Base-by-base conservation (phyloP, 1,140 invertebrate species). In the Cepaea nemoralis region DNA sequence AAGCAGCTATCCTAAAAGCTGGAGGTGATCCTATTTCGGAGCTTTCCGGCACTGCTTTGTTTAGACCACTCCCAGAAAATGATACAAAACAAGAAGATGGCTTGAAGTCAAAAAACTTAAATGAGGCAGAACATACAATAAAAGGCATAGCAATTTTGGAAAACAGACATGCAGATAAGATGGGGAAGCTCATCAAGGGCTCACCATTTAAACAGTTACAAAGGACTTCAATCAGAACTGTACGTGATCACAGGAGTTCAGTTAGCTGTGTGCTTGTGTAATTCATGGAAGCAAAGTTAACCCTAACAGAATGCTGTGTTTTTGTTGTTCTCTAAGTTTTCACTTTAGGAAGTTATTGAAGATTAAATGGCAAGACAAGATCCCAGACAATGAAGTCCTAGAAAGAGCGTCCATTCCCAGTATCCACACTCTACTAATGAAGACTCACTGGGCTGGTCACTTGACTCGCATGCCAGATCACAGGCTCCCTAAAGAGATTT, bases 21-120 rank as follows among this genome's bases (percentile, higher is more conserved):
- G 85, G 87, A 10, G 83, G 82, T 39, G 88, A 89, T 45, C 81
- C 86, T 1, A 83, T 85, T 76, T 81, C 83, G 39, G 76, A 85
- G n/a, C 69, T 85, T 33, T 78, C 39, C 19, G 40, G 39, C 27
- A 19, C 67, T 27, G 35, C 55, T 10, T 71, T 82, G 22, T 84
- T 84, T 80, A 59, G 78, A 35, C 39, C 81, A 16, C 73, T 82
- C 1, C 83, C 83, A 12, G 66, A 48, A 35, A 63, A 73, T 5
- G 59, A 76, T 6, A 45, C 35, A 31, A 16, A 55, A 77, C 35
- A 39, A 0, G 35, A 19, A 5, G 50, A 70, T 80, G 39, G 31
- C 45, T 42, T 27, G 5, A 1, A 0, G 37, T 14, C 37, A 59
- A n/a, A n/a, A n/a, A n/a, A n/a, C n/a, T n/a, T n/a, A 82, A 33